Base-by-base conservation (phyloP, 2,113 vertebrate species). In the Pipra filicauda region DNA sequence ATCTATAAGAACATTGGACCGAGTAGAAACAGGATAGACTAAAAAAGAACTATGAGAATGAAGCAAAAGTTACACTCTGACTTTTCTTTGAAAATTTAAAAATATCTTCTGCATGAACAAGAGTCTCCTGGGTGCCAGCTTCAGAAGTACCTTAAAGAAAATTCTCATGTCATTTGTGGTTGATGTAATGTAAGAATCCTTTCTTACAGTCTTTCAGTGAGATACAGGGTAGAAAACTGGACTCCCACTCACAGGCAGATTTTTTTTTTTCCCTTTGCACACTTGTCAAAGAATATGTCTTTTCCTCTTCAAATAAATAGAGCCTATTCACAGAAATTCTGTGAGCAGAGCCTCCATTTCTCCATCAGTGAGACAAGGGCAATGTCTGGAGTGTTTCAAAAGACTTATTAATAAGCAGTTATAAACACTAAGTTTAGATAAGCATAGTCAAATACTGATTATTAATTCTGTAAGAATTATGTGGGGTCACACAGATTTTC, bases 91-190 rank as follows among this genome's bases (percentile, higher is more conserved):
- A 95, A 85, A 96, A 89, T 87, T 93, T 97, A 95, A 97, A 97
- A 97, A 94, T 97, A 96, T 61, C 89, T 93, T 93, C 89, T 87
- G 80, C 92, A 87, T 85, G 95, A 93, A 86, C 79, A 89, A 91
- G 67, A 91, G 88, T 96, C 94, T 92, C 95, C 64, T 96, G 89
- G 91, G 95, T 96, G 71, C 73, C 73, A 82, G 76, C 89, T 93
- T 96, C 92, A 95, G 87, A 95, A 95, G 89, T 52, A 91, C 91
- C 97, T 96, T 97, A 91, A 95, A 96, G 91, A 96, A 97, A 95
- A 96, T 62, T 95, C 85, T 95, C 86, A 73, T 95, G 93, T 97
- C 91, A 94, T 96, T 97, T 89, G 85, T 58, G 62, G 91, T 77
- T 95, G 93, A 93, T 93, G 82, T 77, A 89, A 94, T 55, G 64